Evolutionary conservation across 2,113 vertebrate genomes (phyloP).

Genomic region (Morphnarchus princeps): DNA sequence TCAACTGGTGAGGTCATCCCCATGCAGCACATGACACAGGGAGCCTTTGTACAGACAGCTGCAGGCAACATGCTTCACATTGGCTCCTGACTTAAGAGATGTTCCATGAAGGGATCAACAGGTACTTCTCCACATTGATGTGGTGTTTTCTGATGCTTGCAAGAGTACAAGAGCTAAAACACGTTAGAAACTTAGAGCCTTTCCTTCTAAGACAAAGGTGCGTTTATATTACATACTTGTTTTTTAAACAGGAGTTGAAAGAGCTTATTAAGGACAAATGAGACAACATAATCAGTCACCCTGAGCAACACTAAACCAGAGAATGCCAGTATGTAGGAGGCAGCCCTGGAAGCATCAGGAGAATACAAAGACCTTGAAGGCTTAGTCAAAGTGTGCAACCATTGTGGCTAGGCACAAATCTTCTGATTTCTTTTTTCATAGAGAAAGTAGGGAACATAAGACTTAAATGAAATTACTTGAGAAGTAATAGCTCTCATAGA

Average conservation of each 20-base stretch:
- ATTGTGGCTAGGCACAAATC: not conserved
- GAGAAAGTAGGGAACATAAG: not conserved
- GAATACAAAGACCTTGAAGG: not conserved
- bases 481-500: not conserved
- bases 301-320: not conserved
- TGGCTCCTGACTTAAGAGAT: not conserved
- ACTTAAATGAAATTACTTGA: not conserved
- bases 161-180: not conserved
- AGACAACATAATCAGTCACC: not conserved
- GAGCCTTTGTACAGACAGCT: conserved; percentile 22
- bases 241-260: not conserved
- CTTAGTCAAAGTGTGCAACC: not conserved
- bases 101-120: not conserved
- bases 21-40: not conserved
- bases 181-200: not conserved
- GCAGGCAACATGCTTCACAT: not conserved
- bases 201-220: not conserved
- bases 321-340: not conserved
- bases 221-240: not conserved
- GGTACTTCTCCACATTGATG: not conserved
- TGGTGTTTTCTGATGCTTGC: not conserved
- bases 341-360: not conserved
- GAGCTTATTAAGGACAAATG: not conserved
- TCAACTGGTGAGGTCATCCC: conserved; percentile 14
- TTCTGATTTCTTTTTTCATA: not conserved